phyloP scores from a whole-genome alignment of 2,888 invertebrate genomes.

The Ormyrus pomaceus region DNA sequence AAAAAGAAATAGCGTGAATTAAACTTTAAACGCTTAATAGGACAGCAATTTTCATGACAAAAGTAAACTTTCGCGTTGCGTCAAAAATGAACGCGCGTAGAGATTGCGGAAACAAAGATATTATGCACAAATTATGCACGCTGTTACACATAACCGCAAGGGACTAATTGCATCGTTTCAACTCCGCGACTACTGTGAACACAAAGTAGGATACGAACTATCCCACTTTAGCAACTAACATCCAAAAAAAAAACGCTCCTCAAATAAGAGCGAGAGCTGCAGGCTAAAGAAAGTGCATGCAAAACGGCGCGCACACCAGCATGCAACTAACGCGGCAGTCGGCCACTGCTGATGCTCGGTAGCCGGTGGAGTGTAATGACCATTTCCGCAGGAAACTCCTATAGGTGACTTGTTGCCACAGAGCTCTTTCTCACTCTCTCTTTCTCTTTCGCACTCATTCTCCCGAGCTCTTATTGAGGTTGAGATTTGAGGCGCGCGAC shows the following conservation, averaged over 20 bases:
- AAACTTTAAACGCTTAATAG: too few species aligned
- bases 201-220: too few species aligned
- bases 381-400: slow-evolving; percentile 51
- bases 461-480: background rate
- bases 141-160: background rate
- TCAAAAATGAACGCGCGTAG: background rate
- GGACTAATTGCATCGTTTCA: background rate
- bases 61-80: too few species aligned
- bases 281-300: too few species aligned
- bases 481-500: slow-evolving; percentile 11
- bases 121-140: slow-evolving; percentile 3
- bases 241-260: too few species aligned
- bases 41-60: too few species aligned
- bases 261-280: too few species aligned
- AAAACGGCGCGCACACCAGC: too few species aligned
- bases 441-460: background rate
- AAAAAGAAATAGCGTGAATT: too few species aligned
- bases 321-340: too few species aligned
- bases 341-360: background rate
- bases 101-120: slow-evolving; percentile 1
- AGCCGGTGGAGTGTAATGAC: slow-evolving; percentile 38
- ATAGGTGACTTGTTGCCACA: slow-evolving; percentile 25
- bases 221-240: too few species aligned
- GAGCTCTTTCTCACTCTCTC: background rate
- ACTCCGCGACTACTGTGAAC: background rate